These are phyloP conservation scores for Phania funesta DNA, from an alignment of 2,888 invertebrate species.

Conservation along the genomic window DNA sequence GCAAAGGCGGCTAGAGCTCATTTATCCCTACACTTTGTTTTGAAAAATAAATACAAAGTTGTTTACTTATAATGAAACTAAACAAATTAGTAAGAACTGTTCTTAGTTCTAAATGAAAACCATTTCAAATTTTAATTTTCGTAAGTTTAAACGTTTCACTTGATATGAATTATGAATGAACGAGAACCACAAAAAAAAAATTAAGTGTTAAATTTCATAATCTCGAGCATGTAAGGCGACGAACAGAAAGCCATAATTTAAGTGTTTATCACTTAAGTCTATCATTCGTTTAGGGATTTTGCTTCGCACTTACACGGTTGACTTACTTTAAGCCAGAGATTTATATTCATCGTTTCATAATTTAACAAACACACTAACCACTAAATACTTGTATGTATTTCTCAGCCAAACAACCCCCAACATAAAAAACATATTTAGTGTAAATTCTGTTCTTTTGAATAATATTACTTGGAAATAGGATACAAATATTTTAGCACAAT, in stretches of 20 bases:
- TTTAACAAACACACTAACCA: conserved; percentile 37
- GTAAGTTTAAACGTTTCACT: conserved; percentile 46
- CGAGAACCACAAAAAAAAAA: neutral
- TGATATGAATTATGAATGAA: conserved; percentile 51
- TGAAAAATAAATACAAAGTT: neutral
- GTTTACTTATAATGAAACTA: conserved; percentile 41
- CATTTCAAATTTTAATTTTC: conserved; percentile 4
- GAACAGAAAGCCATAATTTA: neutral
- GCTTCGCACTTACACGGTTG: conserved; percentile 66
- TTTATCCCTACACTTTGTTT: conserved; percentile 44
- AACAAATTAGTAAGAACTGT: conserved; percentile 34
- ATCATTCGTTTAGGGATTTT: conserved; percentile 55
- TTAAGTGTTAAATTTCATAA: conserved; percentile 20
- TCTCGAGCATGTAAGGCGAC: neutral
- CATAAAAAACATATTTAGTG: neutral
- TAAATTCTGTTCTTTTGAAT: conserved; percentile 10
- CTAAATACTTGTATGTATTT: neutral
- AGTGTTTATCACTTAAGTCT: conserved; percentile 52
- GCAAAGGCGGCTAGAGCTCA: conserved; percentile 25
- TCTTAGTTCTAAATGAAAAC: conserved; percentile 16
- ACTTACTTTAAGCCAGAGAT: conserved; percentile 61
- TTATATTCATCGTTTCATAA: conserved; percentile 57
- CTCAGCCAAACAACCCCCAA: conserved; percentile 22
- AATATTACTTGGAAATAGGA: conserved; percentile 33
- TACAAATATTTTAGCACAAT: neutral